Evolutionary conservation across 2,888 invertebrate species (phyloP).

Genomic region (Polyploca ridens): DNA sequence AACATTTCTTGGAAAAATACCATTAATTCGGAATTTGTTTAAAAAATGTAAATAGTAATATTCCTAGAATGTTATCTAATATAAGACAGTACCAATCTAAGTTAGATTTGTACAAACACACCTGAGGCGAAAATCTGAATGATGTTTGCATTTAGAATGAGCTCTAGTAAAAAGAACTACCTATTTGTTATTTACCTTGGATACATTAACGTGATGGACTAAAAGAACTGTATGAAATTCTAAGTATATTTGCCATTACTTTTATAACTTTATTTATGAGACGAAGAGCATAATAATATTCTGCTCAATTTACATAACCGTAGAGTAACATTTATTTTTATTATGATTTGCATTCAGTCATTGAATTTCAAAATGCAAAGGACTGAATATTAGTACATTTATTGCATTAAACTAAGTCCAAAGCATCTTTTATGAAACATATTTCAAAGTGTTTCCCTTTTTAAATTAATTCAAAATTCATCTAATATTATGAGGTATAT

Average conservation of each 20-base stretch:
- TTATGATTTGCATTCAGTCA: background rate
- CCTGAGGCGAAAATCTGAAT: background rate
- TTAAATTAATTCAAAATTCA: too few species aligned
- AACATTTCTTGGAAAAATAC: background rate
- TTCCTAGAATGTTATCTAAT: background rate
- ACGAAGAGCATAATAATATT: background rate
- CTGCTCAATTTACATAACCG: background rate
- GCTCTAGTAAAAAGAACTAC: background rate
- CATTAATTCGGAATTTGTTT: background rate
- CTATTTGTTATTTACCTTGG: background rate
- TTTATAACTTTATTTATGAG: background rate
- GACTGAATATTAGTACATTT: too few species aligned
- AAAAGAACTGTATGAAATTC: background rate
- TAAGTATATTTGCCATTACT: background rate
- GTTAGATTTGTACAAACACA: slow-evolving; percentile 1
- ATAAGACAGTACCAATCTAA: background rate
- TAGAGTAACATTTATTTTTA: background rate
- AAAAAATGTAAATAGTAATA: background rate
- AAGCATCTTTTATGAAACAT: too few species aligned
- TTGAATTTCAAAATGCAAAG: too few species aligned
- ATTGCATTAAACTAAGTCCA: too few species aligned
- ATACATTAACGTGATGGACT: background rate
- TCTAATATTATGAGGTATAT: too few species aligned
- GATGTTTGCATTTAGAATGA: background rate
- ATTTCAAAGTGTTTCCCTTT: too few species aligned